phyloP scores from a whole-genome alignment of 2,888 invertebrate genomes.

The Xanthia icteritia region DNA sequence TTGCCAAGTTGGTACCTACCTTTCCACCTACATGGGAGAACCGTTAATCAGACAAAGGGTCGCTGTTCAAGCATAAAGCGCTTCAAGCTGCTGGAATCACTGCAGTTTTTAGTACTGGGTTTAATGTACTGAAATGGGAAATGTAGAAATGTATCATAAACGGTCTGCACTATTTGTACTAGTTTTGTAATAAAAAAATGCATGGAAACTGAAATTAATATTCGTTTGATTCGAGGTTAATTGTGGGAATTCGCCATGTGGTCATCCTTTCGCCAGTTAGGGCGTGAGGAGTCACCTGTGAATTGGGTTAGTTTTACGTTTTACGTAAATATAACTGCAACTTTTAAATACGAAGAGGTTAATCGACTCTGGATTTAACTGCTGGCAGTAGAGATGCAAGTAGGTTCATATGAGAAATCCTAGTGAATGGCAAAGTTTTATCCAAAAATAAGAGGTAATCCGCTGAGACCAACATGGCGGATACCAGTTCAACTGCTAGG shows the following conservation, averaged over 20 bases:
- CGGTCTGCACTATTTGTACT: neutral
- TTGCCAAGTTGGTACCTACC: slow-evolving; percentile 18
- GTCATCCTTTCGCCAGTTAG: neutral
- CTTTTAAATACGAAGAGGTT: neutral
- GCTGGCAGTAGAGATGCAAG: neutral
- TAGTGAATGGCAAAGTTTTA: neutral
- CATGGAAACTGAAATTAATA: neutral
- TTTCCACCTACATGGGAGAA: slow-evolving; percentile 4
- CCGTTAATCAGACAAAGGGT: slow-evolving; percentile 58
- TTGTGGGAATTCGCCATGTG: neutral
- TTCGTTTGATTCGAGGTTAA: too few relatives aligned
- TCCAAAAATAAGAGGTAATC: neutral
- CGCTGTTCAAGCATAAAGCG: slow-evolving; percentile 54
- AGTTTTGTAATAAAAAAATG: neutral
- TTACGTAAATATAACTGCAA: neutral
- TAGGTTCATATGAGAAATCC: neutral
- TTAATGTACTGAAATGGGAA: slow-evolving; percentile 31
- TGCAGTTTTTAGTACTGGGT: slow-evolving; percentile 36
- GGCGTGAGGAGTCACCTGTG: neutral
- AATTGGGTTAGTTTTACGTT: neutral
- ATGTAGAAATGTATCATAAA: neutral
- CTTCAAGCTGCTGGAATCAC: slow-evolving; percentile 46
- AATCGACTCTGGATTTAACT: neutral
- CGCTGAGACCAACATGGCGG: neutral
- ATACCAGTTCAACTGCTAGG: neutral